Conservation (phyloP, 1,140 invertebrate genomes). For the Mercenaria mercenaria region DNA sequence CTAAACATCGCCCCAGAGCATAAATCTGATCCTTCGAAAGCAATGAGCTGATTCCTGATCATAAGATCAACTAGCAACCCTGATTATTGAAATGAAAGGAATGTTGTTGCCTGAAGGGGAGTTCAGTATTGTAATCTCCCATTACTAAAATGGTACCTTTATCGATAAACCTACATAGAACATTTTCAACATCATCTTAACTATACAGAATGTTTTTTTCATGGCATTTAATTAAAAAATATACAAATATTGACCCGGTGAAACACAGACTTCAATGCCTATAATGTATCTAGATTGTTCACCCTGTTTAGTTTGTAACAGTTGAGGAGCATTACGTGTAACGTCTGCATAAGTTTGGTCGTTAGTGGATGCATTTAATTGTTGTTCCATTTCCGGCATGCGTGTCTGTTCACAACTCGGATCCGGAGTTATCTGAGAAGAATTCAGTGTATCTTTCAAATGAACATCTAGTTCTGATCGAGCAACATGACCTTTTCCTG, state of each 20-base stretch:
- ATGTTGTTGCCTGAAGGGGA: neutral
- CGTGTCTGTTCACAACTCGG: no score
- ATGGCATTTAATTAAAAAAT: neutral
- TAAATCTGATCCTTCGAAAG: neutral
- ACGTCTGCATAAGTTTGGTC: no score
- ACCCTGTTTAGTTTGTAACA: no score
- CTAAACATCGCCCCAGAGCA: neutral
- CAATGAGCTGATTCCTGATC: neutral
- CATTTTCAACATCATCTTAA: neutral
- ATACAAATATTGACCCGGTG: neutral
- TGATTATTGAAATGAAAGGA: neutral
- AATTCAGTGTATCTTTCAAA: no score
- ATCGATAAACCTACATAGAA: neutral
- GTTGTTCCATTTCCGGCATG: no score
- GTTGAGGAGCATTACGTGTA: no score
- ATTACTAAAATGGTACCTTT: neutral
- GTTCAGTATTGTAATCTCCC: slow-evolving; percentile 30
- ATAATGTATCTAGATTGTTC: neutral
- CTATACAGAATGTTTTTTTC: neutral
- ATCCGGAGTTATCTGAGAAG: no score
- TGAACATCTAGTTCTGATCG: no score
- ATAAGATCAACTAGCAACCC: neutral
- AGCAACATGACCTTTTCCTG: no score
- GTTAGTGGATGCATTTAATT: no score
- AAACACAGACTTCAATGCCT: neutral